Conservation (phyloP, 2,113 vertebrate species). For the Ammospiza caudacuta region DNA sequence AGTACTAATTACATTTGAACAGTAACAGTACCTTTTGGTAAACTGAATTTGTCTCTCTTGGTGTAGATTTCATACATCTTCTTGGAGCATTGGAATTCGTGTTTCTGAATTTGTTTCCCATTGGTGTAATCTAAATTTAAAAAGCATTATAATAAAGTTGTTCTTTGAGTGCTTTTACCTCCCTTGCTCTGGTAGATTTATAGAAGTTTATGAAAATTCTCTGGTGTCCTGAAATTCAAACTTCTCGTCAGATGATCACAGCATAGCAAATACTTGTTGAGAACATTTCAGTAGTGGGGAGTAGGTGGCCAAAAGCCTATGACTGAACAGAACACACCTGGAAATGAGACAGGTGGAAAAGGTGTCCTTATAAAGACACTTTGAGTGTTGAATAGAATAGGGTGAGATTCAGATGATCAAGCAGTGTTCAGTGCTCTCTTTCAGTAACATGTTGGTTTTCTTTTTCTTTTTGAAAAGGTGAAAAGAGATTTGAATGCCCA, state of each 20-base stretch:
- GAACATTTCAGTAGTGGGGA: neutral
- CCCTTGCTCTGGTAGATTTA: neutral
- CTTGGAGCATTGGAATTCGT: neutral
- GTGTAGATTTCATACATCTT: neutral
- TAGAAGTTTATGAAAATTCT: neutral
- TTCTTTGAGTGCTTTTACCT: neutral
- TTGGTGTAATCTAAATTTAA: neutral
- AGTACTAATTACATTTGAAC: neutral
- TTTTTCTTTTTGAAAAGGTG: constrained; percentile 80
- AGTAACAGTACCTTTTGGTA: neutral
- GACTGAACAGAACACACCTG: neutral
- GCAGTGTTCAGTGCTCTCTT: neutral
- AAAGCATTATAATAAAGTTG: neutral
- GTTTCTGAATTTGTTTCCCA: neutral
- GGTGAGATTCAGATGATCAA: neutral
- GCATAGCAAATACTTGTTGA: neutral
- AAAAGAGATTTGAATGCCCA: constrained; percentile 97
- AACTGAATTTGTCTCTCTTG: neutral
- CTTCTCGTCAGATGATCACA: neutral
- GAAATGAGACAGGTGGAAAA: neutral
- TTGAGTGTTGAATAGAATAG: neutral
- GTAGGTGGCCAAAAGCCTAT: neutral
- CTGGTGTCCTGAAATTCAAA: neutral
- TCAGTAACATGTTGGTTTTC: constrained; percentile 31
- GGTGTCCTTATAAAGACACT: neutral